Base-by-base conservation (phyloP, 2,797 vertebrate species). In the Vultur gryphus region DNA sequence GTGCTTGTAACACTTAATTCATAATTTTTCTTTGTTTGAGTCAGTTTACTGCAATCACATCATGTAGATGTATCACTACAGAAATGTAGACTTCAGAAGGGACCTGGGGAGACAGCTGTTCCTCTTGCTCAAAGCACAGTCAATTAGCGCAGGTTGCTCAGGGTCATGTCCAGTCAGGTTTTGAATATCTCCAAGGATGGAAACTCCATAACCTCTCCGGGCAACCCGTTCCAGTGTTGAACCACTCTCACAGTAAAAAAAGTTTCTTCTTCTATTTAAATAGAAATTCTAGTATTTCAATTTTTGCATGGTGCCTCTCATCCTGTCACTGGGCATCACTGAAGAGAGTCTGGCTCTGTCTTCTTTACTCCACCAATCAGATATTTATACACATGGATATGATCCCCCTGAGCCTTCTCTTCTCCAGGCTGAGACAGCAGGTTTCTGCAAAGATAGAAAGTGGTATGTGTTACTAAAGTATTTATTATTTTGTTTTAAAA, bases 11-110 rank as follows among this genome's bases (percentile, higher is more conserved):
- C 21, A 44, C 25, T 82, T 82, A 67, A 82, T 75, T 79, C 37
- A 55, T 85, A 82, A 12, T 77, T 94, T 91, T 90, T 92, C 77
- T 87, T 94, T 87, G 62, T 95, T 91, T 92, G 16, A 69, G 33
- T 84, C 73, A 67, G 71, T 95, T 93, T 90, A 84, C 62, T 86
- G 48, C 52, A 76, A 66, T 91, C 43, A 25, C 54, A 48, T 67
- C 10, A 35, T 93, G 55, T 48, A 62, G 31, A 16, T 86, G 19
- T 54, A 76, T 76, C 52, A 16, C 31, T 58, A 69, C 13, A 62
- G 69, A 91, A 81, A 19, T 51, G 37, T 18, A 37, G 33, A 81
- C 54, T 72, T 88, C 66, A 58, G 72, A 95, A 88, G 46, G 11
- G 37, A 57, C 13, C 4, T 4, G 1, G 7, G 21, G 18, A 86